Conservation (phyloP, 2,797 vertebrate species). For the Etheostoma nigrum region DNA sequence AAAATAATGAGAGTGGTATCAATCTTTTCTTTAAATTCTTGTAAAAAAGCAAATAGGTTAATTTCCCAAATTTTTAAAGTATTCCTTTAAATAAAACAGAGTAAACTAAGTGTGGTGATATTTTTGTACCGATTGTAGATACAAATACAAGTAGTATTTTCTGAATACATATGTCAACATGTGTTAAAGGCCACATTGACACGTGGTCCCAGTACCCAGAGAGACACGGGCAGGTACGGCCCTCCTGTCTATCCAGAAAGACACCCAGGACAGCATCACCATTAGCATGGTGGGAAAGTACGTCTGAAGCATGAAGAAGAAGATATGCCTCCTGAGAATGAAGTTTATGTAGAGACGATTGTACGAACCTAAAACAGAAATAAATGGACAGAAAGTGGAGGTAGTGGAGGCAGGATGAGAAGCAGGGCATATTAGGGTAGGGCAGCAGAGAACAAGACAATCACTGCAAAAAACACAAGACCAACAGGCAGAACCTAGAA, state of each 20-base stretch:
- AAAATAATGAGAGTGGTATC: neutral
- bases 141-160: neutral
- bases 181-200: neutral
- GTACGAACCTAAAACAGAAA: conserved; percentile 89
- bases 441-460: neutral
- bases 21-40: neutral
- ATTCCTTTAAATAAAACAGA: neutral
- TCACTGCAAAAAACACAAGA: neutral
- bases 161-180: neutral
- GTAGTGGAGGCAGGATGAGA: neutral
- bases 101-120: neutral
- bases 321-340: conserved; percentile 92
- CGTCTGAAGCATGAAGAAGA: conserved; percentile 97
- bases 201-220: conserved; percentile 78
- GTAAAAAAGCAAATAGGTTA: neutral
- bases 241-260: conserved; percentile 95
- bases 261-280: conserved; percentile 96
- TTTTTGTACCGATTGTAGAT: neutral
- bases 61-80: neutral
- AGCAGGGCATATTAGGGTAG: neutral
- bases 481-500: conserved; percentile 15
- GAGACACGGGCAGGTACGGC: conserved; percentile 93
- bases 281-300: conserved; percentile 95
- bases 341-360: conserved; percentile 96
- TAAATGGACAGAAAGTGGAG: conserved; percentile 23